Conservation (phyloP, 2,113 vertebrate genomes). For the Thalassarche chlororhynchos region DNA sequence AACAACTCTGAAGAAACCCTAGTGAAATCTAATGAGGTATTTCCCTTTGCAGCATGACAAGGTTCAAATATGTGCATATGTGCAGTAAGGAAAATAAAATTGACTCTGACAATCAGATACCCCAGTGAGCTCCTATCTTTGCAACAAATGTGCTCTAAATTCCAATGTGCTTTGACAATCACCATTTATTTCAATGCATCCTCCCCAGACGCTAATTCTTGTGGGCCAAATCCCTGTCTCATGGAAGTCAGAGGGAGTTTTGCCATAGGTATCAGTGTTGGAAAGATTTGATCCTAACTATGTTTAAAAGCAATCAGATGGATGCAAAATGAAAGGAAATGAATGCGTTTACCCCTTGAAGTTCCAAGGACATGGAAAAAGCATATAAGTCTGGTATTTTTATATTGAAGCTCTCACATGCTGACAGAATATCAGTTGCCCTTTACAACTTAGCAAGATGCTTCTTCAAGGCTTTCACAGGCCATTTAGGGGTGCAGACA, state of each 20-base stretch:
- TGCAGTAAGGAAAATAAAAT: constrained; percentile 46
- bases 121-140: constrained; percentile 25
- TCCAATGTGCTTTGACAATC: constrained; percentile 59
- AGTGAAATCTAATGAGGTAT: constrained; percentile 45
- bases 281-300: constrained; percentile 16
- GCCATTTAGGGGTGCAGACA: neutral
- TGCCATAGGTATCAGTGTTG: neutral
- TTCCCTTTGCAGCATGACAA: constrained; percentile 15
- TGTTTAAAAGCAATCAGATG: neutral
- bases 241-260: constrained; percentile 27
- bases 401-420: neutral
- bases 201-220: constrained; percentile 40
- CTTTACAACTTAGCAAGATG: neutral
- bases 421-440: neutral
- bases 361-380: neutral
- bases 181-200: constrained; percentile 36
- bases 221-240: neutral
- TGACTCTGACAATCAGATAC: constrained; percentile 47
- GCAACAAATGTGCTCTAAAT: constrained; percentile 61
- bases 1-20: constrained; percentile 20
- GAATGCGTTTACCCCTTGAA: neutral
- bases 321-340: constrained; percentile 10
- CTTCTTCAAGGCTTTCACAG: neutral
- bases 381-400: neutral
- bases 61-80: constrained; percentile 45